Evolutionary conservation across 1,140 invertebrate genomes (phyloP).

Genomic region (Megalopta genalis): DNA sequence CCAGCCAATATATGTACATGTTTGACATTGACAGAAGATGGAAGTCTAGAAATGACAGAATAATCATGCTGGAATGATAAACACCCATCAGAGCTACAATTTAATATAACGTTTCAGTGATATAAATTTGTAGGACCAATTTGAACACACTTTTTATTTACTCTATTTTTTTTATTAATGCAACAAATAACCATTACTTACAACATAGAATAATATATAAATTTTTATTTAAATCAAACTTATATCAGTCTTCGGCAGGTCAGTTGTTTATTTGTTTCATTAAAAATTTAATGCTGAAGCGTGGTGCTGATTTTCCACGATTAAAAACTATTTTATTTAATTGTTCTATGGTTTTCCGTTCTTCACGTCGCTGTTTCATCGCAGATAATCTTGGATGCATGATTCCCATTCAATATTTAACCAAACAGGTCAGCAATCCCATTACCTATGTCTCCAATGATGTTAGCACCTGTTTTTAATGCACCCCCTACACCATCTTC

Average conservation of each 20-base stretch:
- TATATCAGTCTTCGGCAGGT: not conserved
- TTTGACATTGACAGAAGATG: not conserved
- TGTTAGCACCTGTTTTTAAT: too few species aligned
- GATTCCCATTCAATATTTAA: not conserved
- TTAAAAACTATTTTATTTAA: too few species aligned
- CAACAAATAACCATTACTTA: slow-evolving; percentile 29
- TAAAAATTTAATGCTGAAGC: not conserved
- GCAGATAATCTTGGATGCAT: not conserved
- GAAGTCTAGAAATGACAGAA: too few species aligned
- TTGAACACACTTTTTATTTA: slow-evolving; percentile 1
- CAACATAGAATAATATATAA: slow-evolving; percentile 2
- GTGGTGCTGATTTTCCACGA: not conserved
- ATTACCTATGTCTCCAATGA: too few species aligned
- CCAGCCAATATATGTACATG: slow-evolving; percentile 54
- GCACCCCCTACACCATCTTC: too few species aligned
- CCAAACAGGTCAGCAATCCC: not conserved
- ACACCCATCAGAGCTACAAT: not conserved
- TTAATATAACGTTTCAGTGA: slow-evolving; percentile 30
- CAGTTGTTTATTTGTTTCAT: not conserved
- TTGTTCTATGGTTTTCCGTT: not conserved
- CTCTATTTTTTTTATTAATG: slow-evolving; percentile 18
- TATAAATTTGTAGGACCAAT: not conserved
- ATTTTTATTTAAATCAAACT: not conserved
- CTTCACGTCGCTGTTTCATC: not conserved
- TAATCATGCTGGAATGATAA: too few species aligned